Base-by-base conservation (phyloP, 2,888 invertebrate species). In the Papilio protenor region DNA sequence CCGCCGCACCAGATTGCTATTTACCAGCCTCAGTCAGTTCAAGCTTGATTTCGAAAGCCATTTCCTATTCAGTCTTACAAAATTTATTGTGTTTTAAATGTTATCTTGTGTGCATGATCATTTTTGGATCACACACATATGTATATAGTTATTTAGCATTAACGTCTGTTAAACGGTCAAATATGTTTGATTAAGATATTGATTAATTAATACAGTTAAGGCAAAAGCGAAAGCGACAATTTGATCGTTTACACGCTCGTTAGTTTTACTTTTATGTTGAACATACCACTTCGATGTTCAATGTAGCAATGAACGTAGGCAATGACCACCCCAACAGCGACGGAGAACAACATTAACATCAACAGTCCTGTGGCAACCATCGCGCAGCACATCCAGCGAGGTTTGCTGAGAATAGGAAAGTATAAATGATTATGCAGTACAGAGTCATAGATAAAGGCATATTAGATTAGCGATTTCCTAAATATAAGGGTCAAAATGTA, bases 261-360 rank as follows among this genome's bases (percentile, higher is more conserved):
- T 33, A 5, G 33, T 33, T 33, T 33, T 33, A 14, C 10, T 61
- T 61, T 23, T 27, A 18, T 5, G 5, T 59, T 5, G 16, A 8
- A 72, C 72, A 33, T 55, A 72, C 84, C 85, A 21, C 84, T 82
- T 75, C 86, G 85, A 79, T 91, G 87, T 79, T 92, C 92, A 21
- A 93, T 83, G 82, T 92, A 93, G 82, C 92, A 93, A 82, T 91
- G 92, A 6, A 91, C 90, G 83, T 93, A 93, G 1, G 93, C 93
- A 49, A 93, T 87, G 76, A 92, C 83, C 12, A 88, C 85, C 1
- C 93, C 93, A 6, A 91, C 84, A 1, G 86, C 84, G 3, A 92
- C 82, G 0, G 92, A 90, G 1, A 89, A 87, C 1, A 87, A n/a
- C 1, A 88, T 89, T 73, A 92, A 84, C n/a, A 88, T 78, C 10